These are phyloP conservation scores for Ciconia stormi DNA, from an alignment of 2,113 vertebrate species.

Conservation along the genomic window DNA sequence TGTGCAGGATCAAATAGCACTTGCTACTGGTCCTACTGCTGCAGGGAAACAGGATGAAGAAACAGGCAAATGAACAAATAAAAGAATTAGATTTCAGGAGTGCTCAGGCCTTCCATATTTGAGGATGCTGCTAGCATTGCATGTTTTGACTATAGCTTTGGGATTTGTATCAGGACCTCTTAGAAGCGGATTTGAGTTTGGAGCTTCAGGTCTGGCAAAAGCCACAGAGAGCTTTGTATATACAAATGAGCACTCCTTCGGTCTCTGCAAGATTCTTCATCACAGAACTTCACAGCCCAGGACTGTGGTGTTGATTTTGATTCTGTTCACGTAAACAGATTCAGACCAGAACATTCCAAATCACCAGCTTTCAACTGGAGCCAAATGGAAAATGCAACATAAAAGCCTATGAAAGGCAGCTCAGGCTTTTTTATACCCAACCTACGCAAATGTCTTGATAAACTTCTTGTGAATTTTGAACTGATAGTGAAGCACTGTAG, in stretches of 20 bases:
- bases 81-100: not conserved
- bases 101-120: too few species aligned
- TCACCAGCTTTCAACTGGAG: not conserved
- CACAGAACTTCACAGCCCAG: not conserved
- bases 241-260: accelerated
- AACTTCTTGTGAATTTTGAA: not conserved
- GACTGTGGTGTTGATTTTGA: not conserved
- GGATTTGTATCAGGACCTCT: not conserved
- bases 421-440: not conserved
- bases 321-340: not conserved
- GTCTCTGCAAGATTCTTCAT: not conserved
- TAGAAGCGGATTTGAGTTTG: not conserved
- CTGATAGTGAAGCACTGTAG: not conserved
- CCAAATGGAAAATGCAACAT: not conserved
- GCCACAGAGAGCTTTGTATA: not conserved
- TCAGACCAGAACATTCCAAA: not conserved
- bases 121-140: not conserved
- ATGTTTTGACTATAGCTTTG: not conserved
- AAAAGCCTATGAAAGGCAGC: not conserved
- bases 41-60: not conserved
- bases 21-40: not conserved
- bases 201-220: not conserved
- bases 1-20: not conserved
- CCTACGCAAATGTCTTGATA: not conserved
- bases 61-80: not conserved